Conservation (phyloP, 2,888 invertebrate species). For the Monoplex corrugatus region DNA sequence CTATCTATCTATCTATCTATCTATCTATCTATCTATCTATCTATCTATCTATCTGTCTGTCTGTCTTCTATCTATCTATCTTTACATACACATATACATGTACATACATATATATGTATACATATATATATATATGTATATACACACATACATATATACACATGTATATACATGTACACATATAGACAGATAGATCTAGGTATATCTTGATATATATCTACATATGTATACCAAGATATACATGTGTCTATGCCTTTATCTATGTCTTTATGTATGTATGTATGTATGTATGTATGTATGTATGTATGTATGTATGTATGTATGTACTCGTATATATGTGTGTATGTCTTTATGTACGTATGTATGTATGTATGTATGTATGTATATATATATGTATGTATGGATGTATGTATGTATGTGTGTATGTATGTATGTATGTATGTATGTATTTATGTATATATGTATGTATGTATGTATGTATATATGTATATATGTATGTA, state of each 20-base stretch:
- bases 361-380: background rate
- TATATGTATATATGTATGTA: background rate
- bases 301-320: background rate
- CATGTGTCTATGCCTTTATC: background rate
- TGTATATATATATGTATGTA: background rate
- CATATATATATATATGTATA: slow-evolving; percentile 11
- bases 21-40: too few relatives aligned
- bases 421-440: background rate
- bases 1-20: too few relatives aligned
- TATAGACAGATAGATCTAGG: background rate
- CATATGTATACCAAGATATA: background rate
- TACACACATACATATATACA: background rate
- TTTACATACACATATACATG: background rate
- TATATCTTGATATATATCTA: background rate
- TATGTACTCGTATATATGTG: background rate
- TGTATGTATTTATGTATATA: background rate
- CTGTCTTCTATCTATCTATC: too few relatives aligned
- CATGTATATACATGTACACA: background rate
- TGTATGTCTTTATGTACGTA: background rate
- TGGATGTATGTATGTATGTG: background rate
- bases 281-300: slow-evolving; percentile 16
- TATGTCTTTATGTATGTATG: background rate
- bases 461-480: background rate
- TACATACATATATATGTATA: background rate
- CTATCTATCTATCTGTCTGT: too few relatives aligned